Conservation (phyloP, 2,797 vertebrate genomes). For the Sebastes iracundus region DNA sequence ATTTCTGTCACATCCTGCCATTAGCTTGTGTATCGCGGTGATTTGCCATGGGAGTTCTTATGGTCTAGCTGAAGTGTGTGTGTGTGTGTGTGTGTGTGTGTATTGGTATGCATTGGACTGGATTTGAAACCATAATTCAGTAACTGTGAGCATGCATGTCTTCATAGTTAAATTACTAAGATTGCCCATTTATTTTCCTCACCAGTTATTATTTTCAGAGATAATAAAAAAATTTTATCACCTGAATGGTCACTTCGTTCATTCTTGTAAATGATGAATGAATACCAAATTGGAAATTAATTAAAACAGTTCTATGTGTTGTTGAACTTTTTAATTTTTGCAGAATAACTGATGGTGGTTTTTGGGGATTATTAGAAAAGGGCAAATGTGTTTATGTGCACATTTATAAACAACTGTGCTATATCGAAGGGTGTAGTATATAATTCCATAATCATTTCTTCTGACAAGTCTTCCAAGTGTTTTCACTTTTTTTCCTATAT, state of each 20-base stretch:
- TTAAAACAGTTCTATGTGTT: conserved; percentile 27
- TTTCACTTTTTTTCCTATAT: neutral
- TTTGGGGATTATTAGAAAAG: neutral
- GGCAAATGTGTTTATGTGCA: neutral
- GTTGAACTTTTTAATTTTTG: conserved; percentile 14
- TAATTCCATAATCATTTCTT: neutral
- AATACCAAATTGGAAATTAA: conserved; percentile 36
- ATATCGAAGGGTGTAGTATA: neutral
- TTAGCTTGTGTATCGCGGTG: conserved; percentile 48
- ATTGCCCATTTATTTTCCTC: neutral
- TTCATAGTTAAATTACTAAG: conserved; percentile 31
- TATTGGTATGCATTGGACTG: neutral
- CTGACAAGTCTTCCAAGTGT: conserved; percentile 1
- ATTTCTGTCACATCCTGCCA: conserved; percentile 62
- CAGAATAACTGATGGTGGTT: conserved; percentile 3
- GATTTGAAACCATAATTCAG: conserved; percentile 18
- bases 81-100: neutral
- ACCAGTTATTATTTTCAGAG: conserved; percentile 44
- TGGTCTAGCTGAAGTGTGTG: neutral
- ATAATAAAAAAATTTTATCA: conserved; percentile 19
- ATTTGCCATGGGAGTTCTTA: conserved; percentile 40
- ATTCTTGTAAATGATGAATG: conserved; percentile 20
- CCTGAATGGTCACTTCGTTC: conserved; percentile 45
- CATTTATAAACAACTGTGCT: neutral
- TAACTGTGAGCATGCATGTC: neutral